These are phyloP conservation scores for Endomychus coccineus DNA, from an alignment of 2,888 invertebrate species.

Conservation along the genomic window DNA sequence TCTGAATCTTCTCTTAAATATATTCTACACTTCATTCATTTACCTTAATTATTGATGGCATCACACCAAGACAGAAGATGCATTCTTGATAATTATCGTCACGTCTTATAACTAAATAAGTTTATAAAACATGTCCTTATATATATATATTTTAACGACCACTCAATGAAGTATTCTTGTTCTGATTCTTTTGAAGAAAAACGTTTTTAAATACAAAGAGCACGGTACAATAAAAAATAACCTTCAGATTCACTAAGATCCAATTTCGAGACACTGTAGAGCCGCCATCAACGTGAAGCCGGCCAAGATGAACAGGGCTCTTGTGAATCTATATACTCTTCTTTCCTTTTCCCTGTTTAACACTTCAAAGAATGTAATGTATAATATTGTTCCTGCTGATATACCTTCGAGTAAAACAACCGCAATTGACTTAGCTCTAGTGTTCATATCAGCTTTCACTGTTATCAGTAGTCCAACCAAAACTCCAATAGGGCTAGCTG, in stretches of 20 bases:
- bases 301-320: slow-evolving; percentile 38
- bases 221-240: too few relatives aligned
- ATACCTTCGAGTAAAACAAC: slow-evolving; percentile 44
- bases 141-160: too few relatives aligned
- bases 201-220: too few relatives aligned
- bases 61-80: too few relatives aligned
- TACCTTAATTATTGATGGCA: too few relatives aligned
- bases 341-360: slow-evolving; percentile 43
- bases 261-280: slow-evolving; percentile 30
- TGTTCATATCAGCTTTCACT: slow-evolving; percentile 36
- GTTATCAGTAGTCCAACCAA: slow-evolving; percentile 44
- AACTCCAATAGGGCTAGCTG: slow-evolving; percentile 48
- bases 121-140: too few relatives aligned
- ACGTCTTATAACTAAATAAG: too few relatives aligned
- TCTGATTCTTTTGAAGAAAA: too few relatives aligned
- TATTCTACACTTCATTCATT: too few relatives aligned
- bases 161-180: too few relatives aligned
- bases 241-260: slow-evolving; percentile 12
- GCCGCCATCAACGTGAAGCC: slow-evolving; percentile 41
- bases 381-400: slow-evolving; percentile 47
- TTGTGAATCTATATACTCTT: slow-evolving; percentile 35
- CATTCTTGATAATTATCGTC: too few relatives aligned
- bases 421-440: slow-evolving; percentile 38
- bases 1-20: too few relatives aligned
- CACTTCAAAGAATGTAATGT: slow-evolving; percentile 49